Percentiles rank a stretch among this genome's conserved stretches.
These are phyloP conservation scores for Chloroceryle amazona DNA, from an alignment of 2,797 vertebrate genomes.

Conservation along the genomic window DNA sequence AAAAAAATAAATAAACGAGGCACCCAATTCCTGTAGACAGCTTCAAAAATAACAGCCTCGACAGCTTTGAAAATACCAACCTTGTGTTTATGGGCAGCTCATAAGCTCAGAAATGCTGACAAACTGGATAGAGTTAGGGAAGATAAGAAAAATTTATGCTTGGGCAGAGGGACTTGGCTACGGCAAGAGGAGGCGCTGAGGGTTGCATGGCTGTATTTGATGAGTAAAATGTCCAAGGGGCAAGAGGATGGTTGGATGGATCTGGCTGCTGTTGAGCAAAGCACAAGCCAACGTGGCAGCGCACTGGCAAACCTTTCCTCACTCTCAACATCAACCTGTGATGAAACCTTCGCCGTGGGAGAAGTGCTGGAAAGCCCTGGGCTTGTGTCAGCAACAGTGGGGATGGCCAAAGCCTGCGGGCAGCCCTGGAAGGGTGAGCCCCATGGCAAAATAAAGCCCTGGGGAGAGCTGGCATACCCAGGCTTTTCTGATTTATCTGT, in stretches of 20 bases:
- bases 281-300: not conserved
- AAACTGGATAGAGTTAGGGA: not conserved
- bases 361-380: not conserved
- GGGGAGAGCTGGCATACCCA: not conserved
- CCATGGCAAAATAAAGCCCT: not conserved
- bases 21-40: not conserved
- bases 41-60: not conserved
- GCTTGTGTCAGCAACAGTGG: not conserved
- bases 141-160: not conserved
- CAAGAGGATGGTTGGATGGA: not conserved
- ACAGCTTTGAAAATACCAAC: not conserved
- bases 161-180: not conserved
- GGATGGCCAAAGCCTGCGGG: not conserved
- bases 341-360: slow-evolving; percentile 13
- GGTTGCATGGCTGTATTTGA: accelerated
- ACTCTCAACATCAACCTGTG: slow-evolving; percentile 1
- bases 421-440: accelerated
- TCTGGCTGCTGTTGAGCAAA: not conserved
- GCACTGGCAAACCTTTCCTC: slow-evolving; percentile 12
- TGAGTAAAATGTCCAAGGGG: not conserved
- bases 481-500: not conserved
- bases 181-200: accelerated
- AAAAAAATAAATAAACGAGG: not conserved
- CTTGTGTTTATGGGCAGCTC: not conserved
- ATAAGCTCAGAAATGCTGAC: not conserved